phyloP scores from a whole-genome alignment of 2,888 invertebrate genomes.

The Willowsia nigromaculata region DNA sequence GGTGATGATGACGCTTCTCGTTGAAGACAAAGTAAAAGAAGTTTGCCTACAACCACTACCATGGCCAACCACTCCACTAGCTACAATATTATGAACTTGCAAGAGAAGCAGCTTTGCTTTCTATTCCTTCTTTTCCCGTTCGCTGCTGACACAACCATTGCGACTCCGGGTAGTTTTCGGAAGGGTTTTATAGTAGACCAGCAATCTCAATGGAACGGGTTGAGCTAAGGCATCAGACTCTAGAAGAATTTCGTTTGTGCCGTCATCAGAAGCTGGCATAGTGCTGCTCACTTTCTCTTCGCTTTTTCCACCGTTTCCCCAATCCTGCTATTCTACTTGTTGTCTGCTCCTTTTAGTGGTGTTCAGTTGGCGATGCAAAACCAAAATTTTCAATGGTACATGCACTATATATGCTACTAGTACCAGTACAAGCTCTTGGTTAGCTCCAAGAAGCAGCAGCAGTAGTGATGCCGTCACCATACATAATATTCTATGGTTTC shows the following conservation, averaged over 20 bases:
- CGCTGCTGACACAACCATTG: slow-evolving; percentile 58
- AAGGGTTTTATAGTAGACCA: slow-evolving; percentile 45
- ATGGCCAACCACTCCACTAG: background rate
- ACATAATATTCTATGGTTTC: slow-evolving; percentile 1
- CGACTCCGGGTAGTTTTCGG: slow-evolving; percentile 63
- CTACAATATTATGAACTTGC: background rate
- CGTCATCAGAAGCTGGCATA: slow-evolving; percentile 16
- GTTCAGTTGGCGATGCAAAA: slow-evolving; percentile 30
- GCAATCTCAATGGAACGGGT: slow-evolving; percentile 36
- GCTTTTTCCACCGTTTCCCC: background rate
- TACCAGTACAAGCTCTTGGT: background rate
- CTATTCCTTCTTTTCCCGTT: slow-evolving; percentile 53
- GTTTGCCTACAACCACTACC: slow-evolving; percentile 9
- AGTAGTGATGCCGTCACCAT: background rate
- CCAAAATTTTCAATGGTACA: background rate
- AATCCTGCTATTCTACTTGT: background rate
- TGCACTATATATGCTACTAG: background rate
- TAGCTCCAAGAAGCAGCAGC: background rate
- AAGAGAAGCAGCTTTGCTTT: slow-evolving; percentile 13
- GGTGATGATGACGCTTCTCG: slow-evolving; percentile 21
- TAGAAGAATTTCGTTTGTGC: slow-evolving; percentile 9
- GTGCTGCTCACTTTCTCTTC: slow-evolving; percentile 51
- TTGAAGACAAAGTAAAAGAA: slow-evolving; percentile 57
- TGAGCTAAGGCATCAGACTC: slow-evolving; percentile 10
- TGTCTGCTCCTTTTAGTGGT: background rate